Conservation (phyloP, 1,140 invertebrate species). For the Ceratoteleas bidentatus region DNA sequence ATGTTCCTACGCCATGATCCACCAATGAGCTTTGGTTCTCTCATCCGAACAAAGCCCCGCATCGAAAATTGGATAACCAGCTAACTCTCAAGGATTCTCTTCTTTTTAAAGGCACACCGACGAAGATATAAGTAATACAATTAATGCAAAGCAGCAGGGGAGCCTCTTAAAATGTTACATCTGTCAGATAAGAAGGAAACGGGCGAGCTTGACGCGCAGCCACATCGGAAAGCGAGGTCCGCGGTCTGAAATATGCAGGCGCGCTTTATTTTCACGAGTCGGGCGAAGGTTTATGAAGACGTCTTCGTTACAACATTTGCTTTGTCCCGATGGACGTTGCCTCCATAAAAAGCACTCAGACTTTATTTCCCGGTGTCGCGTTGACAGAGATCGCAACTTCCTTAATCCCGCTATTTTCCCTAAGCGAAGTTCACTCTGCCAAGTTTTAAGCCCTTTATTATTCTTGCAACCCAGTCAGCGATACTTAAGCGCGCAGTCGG, state of each 20-base stretch:
- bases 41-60: too few relatives aligned
- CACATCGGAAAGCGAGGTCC: background rate
- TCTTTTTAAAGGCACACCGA: too few relatives aligned
- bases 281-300: constrained; percentile 30
- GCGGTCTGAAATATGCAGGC: constrained; percentile 24
- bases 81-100: too few relatives aligned
- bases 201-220: background rate
- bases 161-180: too few relatives aligned
- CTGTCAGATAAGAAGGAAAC: background rate
- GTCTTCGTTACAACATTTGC: constrained; percentile 37
- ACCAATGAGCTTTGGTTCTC: too few relatives aligned
- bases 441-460: constrained; percentile 60
- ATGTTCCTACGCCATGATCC: too few relatives aligned
- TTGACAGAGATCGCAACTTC: constrained; percentile 52
- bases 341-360: constrained; percentile 38
- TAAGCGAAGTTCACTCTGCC: constrained; percentile 39
- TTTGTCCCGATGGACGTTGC: constrained; percentile 33
- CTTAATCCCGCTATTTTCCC: constrained; percentile 47
- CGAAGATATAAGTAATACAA: too few relatives aligned
- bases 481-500: constrained; percentile 23
- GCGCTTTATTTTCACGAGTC: constrained; percentile 37
- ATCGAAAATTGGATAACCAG: too few relatives aligned
- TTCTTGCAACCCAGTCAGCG: constrained; percentile 49
- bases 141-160: too few relatives aligned
- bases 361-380: constrained; percentile 45